Conservation (phyloP, 35 echinoderm and acorn worm genomes). For the Apostichopus japonicus region DNA sequence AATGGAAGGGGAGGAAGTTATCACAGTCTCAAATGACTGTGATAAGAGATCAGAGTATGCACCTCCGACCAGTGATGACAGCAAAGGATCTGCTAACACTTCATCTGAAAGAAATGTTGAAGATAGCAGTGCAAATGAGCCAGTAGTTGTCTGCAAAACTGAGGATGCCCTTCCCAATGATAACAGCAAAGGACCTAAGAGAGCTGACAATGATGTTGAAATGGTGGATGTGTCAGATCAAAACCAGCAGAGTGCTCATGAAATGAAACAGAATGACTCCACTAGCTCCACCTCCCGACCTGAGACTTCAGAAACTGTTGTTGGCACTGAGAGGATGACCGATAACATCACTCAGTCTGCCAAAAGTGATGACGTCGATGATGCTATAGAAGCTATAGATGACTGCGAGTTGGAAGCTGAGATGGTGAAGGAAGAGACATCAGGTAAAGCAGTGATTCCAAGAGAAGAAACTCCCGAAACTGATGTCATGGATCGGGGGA, state of each 20-base stretch:
- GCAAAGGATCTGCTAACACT: not conserved
- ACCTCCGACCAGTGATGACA: conserved; percentile 3
- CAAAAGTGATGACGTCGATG: not conserved
- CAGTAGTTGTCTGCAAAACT: not conserved
- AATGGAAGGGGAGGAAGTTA: not conserved
- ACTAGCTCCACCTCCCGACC: not conserved
- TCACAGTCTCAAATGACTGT: not conserved
- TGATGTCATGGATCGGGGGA: not conserved
- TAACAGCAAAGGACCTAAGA: not conserved
- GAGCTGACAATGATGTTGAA: not conserved
- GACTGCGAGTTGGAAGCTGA: conserved; percentile 21
- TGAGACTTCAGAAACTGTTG: not conserved
- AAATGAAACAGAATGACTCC: conserved; percentile 7
- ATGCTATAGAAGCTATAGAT: conserved; percentile 40
- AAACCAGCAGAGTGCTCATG: not conserved
- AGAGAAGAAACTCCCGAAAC: not conserved
- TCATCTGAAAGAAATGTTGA: not conserved
- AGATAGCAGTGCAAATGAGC: not conserved
- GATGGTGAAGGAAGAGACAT: not conserved
- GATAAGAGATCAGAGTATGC: not conserved
- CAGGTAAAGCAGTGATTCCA: not conserved
- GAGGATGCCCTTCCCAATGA: not conserved
- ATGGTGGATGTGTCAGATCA: conserved; percentile 21
- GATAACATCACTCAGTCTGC: not conserved
- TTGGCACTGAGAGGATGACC: not conserved